Percentiles rank a stretch among this genome's conserved stretches.
These are phyloP conservation scores for Drosophila ogumai DNA, from an alignment of 1,140 invertebrate species.

Conservation along the genomic window DNA sequence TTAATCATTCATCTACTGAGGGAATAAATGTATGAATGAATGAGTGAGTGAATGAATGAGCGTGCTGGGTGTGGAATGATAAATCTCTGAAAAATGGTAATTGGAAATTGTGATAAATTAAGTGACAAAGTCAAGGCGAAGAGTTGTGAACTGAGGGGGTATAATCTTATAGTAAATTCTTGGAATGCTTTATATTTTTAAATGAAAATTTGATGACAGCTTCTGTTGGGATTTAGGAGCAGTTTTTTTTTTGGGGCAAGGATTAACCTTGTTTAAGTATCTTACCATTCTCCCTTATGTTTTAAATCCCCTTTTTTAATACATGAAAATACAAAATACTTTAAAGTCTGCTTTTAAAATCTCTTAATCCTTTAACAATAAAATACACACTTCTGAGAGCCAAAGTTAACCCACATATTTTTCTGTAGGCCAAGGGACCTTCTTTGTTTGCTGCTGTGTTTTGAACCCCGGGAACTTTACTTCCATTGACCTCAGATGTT, in stretches of 20 bases:
- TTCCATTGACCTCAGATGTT: constrained; percentile 32
- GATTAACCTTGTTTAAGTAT: constrained; percentile 11
- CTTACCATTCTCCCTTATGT: background rate
- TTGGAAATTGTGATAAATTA: constrained; percentile 25
- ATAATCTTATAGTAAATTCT: background rate
- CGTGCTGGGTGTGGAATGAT: constrained; percentile 38
- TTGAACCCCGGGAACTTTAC: constrained; percentile 4
- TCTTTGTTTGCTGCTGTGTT: background rate
- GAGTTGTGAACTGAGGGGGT: constrained; percentile 16
- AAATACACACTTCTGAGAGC: background rate
- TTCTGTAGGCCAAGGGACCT: constrained; percentile 19
- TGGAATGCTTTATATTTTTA: background rate
- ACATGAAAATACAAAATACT: constrained; percentile 15
- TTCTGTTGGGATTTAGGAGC: background rate
- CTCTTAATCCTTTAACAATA: constrained; percentile 43
- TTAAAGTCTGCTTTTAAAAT: constrained; percentile 21
- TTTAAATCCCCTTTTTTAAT: constrained; percentile 11
- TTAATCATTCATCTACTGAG: constrained; percentile 34
- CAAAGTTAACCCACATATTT: constrained; percentile 50
- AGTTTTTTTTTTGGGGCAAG: background rate
- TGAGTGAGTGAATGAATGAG: constrained; percentile 10
- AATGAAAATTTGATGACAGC: constrained; percentile 32
- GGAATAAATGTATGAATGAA: constrained; percentile 41
- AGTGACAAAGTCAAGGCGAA: constrained; percentile 25
- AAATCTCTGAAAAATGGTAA: constrained; percentile 42